Evolutionary conservation across 1,140 invertebrate species (phyloP).

Genomic region (Acromyrmex charruanus): DNA sequence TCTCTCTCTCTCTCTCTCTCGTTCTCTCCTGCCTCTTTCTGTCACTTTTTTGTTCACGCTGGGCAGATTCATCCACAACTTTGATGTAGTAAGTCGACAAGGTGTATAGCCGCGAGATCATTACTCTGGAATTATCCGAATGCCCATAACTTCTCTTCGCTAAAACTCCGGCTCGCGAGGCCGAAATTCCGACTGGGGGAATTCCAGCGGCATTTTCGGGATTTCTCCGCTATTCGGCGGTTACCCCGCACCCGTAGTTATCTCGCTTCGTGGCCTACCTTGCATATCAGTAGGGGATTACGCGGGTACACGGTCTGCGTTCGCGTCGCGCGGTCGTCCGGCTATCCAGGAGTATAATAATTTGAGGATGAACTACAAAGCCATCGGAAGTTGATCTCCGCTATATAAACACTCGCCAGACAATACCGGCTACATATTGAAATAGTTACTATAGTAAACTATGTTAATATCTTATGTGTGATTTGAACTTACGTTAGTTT

Average conservation of each 20-base stretch:
- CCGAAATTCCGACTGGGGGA: constrained; percentile 51
- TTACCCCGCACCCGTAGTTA: constrained; percentile 53
- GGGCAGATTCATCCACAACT: constrained; percentile 25
- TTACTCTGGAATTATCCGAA: constrained; percentile 64
- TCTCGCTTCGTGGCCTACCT: constrained; percentile 45
- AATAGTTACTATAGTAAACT: constrained; percentile 9
- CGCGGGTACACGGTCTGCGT: constrained; percentile 47
- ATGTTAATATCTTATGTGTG: not conserved
- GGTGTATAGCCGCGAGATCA: constrained; percentile 55
- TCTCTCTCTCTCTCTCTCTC: not conserved
- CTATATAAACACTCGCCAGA: not conserved
- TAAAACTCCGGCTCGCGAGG: constrained; percentile 56
- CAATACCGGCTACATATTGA: constrained; percentile 7
- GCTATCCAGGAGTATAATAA: constrained; percentile 51
- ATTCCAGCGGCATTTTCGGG: constrained; percentile 71
- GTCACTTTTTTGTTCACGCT: constrained; percentile 1
- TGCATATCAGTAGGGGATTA: constrained; percentile 73
- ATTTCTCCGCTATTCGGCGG: constrained; percentile 63
- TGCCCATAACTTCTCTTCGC: constrained; percentile 62
- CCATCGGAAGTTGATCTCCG: constrained; percentile 7
- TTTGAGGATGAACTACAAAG: constrained; percentile 49
- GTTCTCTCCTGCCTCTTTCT: not conserved
- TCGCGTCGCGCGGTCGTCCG: constrained; percentile 44
- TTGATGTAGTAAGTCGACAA: constrained; percentile 34
- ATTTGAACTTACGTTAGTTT: not conserved